Base-by-base conservation (phyloP, 1,140 invertebrate genomes). In the Cydia fagiglandana region DNA sequence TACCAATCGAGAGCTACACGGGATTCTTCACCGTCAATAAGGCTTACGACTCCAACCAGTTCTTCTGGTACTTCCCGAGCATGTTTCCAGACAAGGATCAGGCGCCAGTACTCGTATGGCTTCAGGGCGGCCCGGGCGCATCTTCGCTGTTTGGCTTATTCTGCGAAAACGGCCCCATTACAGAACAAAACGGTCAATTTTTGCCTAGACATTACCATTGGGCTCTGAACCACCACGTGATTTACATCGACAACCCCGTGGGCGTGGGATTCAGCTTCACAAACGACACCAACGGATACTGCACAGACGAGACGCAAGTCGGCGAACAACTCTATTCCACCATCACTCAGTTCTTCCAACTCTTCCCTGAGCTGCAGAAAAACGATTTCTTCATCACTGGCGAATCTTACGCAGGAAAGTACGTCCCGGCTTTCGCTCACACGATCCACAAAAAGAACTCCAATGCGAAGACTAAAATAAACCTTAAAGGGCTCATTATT, bases 201-300 rank as follows among this genome's bases (percentile, higher is more conserved):
- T 91, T 93, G 73, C 86, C 88, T 41, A 94, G 96, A 34, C 94
- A 96, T 84, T 95, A 95, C 64, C 95, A 96, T 7, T 98, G 97
- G 97, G 96, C 95, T 75, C 90, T 94, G 15, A 94, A 94, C 6
- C 96, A 96, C 82, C 96, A 96, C 84, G 84, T 98, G 34, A 93
- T 98, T 17, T 98, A 96, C 83, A 96, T 98, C 75, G 97, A 98
- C 84, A 98, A 97, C 88, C 97, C 97, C 5, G 97, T 97, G 64
- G 97, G 96, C 2, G 96, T 96, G 17, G 96, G 96, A 2, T 97
- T 95, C 80, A 97, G 96, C 84, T 97, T 96, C 79, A 96, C 96
- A 0, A 94, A 95, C 0, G 84, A 94, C 64, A 93, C 95, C 5
- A 90, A 88, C 68, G 95, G 96, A 7, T 96, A 95, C 84, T 94